phyloP scores from a whole-genome alignment of 37 sponge, comb jelly and placozoan species.

The Lycopodina hypogea region DNA sequence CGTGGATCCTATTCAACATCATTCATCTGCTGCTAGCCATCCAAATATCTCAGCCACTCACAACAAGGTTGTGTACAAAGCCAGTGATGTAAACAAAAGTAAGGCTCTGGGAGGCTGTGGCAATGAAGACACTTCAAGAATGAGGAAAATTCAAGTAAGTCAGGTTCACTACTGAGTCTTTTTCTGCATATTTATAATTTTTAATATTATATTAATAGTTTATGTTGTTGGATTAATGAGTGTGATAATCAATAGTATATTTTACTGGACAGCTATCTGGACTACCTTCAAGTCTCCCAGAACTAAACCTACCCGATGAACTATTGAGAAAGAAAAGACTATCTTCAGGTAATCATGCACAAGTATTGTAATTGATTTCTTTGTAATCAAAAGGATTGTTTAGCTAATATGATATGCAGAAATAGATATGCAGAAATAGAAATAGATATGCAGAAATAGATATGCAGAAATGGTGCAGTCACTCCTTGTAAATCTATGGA shows the following conservation, averaged over 20 bases:
- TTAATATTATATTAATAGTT: not conserved
- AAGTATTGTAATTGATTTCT: no score
- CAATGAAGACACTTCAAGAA: slow-evolving; percentile 10
- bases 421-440: no score
- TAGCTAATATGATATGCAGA: no score
- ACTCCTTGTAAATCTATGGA: no score
- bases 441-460: no score
- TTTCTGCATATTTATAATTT: not conserved
- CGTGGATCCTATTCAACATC: slow-evolving; percentile 11
- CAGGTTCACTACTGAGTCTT: not conserved
- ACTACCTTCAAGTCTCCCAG: not conserved
- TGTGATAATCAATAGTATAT: not conserved
- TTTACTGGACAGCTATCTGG: slow-evolving; percentile 5
- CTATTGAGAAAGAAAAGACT: not conserved
- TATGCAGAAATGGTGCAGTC: no score
- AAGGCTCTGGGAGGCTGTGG: not conserved
- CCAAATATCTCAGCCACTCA: not conserved
- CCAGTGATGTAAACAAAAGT: slow-evolving; percentile 54
- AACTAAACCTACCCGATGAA: not conserved
- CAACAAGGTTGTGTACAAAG: slow-evolving; percentile 41
- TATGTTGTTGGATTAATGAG: no score
- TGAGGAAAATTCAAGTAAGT: slow-evolving; percentile 2
- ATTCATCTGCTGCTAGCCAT: not conserved
- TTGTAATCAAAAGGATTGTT: not conserved
- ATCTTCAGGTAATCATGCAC: slow-evolving; percentile 3